A percentile compares a stretch with the other conserved stretches of the same genome.
phyloP scores from a whole-genome alignment of 2,888 invertebrate genomes.

The Deroplatys truncata region DNA sequence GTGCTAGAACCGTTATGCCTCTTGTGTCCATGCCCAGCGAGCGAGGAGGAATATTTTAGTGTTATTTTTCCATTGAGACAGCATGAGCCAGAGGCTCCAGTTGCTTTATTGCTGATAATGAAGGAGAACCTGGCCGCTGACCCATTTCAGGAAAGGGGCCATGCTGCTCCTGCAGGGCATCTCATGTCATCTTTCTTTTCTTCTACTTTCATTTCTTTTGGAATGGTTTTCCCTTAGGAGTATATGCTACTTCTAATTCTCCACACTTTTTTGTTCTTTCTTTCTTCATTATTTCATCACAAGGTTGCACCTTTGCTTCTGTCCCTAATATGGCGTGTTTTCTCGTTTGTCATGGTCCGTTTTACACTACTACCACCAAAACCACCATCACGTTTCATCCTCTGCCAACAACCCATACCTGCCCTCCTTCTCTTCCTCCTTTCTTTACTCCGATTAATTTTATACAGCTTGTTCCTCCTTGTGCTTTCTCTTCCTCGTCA shows the following conservation, averaged over 20 bases:
- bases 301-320: too few relatives aligned
- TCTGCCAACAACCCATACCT: too few relatives aligned
- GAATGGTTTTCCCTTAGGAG: neutral
- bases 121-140: neutral
- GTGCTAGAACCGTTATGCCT: too few relatives aligned
- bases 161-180: neutral
- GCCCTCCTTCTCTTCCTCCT: too few relatives aligned
- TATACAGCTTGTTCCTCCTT: neutral
- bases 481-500: neutral
- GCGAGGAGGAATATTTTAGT: too few relatives aligned
- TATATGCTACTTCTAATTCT: neutral
- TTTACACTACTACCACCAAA: too few relatives aligned
- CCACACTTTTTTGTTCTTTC: neutral
- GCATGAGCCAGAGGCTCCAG: neutral
- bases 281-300: too few relatives aligned
- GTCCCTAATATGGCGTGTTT: too few relatives aligned
- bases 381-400: too few relatives aligned
- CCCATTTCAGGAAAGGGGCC: neutral
- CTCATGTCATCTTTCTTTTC: neutral
- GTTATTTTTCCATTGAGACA: too few relatives aligned
- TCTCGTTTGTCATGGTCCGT: too few relatives aligned
- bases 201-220: neutral
- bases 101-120: neutral
- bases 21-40: too few relatives aligned
- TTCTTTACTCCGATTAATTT: neutral